phyloP scores from a whole-genome alignment of 2,888 invertebrate genomes.

The Protodeltote pygarga region DNA sequence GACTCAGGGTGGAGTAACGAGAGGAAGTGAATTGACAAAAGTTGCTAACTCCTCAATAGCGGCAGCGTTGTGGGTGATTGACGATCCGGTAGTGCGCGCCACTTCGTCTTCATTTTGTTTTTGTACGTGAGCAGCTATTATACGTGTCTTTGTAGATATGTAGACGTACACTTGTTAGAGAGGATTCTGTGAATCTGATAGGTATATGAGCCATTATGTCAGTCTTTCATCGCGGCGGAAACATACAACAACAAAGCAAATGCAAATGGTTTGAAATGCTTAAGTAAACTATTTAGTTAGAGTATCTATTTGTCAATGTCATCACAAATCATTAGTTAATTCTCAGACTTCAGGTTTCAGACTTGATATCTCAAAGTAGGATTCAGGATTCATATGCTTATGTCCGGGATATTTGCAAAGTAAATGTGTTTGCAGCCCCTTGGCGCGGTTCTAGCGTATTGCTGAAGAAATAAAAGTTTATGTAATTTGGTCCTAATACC shows the following conservation, averaged over 20 bases:
- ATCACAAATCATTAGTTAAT: too few species aligned
- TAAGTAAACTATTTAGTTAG: too few species aligned
- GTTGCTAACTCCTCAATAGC: constrained; percentile 40
- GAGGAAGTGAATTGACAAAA: constrained; percentile 25
- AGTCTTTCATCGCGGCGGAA: too few species aligned
- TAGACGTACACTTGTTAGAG: too few species aligned
- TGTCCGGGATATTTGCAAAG: constrained; percentile 17
- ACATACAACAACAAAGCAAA: too few species aligned
- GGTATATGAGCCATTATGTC: too few species aligned
- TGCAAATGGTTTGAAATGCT: too few species aligned
- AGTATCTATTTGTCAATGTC: too few species aligned
- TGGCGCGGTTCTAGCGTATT: constrained; percentile 9
- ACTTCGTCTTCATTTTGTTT: constrained; percentile 60
- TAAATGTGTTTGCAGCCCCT: constrained; percentile 33
- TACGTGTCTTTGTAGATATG: constrained; percentile 45
- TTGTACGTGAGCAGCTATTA: constrained; percentile 37
- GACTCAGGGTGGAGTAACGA: constrained; percentile 1
- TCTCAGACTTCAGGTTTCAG: too few species aligned
- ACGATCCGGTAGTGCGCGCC: constrained; percentile 43
- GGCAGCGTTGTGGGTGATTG: constrained; percentile 49
- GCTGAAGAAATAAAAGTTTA: constrained; percentile 28
- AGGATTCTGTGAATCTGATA: too few species aligned
- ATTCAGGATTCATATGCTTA: too few species aligned
- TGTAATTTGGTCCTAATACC: neutral
- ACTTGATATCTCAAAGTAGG: too few species aligned